Evolutionary conservation across 2,113 vertebrate species (phyloP).

Genomic region (Trichomycterus rosablanca): DNA sequence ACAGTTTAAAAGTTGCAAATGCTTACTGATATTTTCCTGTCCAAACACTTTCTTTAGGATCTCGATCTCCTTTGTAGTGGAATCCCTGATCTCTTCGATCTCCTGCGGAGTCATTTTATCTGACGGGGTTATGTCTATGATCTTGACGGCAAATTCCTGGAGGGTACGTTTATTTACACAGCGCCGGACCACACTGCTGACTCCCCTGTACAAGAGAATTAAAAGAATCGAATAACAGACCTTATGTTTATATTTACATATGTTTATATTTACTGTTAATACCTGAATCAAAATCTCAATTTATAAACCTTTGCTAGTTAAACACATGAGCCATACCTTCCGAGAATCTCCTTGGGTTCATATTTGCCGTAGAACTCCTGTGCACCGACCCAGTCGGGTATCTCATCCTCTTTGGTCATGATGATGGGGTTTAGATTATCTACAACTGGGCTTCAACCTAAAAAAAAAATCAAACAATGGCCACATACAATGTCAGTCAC

Average conservation of each 20-base stretch:
- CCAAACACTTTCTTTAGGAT: slow-evolving; percentile 88
- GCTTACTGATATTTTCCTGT: slow-evolving; percentile 87
- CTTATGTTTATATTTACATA: no score
- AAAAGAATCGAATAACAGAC: no score
- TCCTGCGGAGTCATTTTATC: slow-evolving; percentile 79
- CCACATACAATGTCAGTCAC: no score
- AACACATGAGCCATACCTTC: no score
- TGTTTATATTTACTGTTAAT: no score
- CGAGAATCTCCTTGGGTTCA: slow-evolving; percentile 86
- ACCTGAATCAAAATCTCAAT: no score
- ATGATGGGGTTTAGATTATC: slow-evolving; percentile 31
- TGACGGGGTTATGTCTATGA: slow-evolving; percentile 90
- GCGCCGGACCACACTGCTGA: slow-evolving; percentile 90
- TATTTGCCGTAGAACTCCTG: slow-evolving; percentile 94
- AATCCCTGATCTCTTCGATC: slow-evolving; percentile 79
- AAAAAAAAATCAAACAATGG: background rate
- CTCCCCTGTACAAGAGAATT: slow-evolving; percentile 76
- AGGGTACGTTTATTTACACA: slow-evolving; percentile 80
- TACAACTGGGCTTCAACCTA: slow-evolving; percentile 10
- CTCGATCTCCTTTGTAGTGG: slow-evolving; percentile 89
- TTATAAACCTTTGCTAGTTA: no score
- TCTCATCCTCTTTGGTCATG: slow-evolving; percentile 75
- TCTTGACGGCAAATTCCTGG: slow-evolving; percentile 88
- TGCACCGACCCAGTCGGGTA: slow-evolving; percentile 79
- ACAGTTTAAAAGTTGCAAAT: background rate